Base-by-base conservation (phyloP, 2,797 vertebrate genomes). In the Vultur gryphus region DNA sequence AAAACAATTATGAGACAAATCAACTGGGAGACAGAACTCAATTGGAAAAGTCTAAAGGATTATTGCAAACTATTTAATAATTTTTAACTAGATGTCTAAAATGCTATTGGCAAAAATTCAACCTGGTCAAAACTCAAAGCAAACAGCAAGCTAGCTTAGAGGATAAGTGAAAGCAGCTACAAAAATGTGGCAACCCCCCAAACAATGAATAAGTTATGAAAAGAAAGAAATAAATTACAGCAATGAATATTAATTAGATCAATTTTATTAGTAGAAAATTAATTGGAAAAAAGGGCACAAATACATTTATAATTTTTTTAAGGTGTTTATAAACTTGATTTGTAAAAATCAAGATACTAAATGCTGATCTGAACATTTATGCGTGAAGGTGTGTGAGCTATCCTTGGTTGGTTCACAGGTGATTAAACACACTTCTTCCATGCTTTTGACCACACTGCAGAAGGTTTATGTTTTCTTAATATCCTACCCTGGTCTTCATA, bases 291-390 rank as follows among this genome's bases (percentile, higher is more conserved):
- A 87, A 43, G 5, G 16, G 4, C 1, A 75, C 7, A 81, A 59
- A 69, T 37, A 41, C 0, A 0, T 58, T 82, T 51, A 33, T 39
- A 54, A 58, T 19, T 21, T 12, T 29, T 31, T 16, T 44, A 25
- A 52, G 12, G 16, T 14, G 4, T 25, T 86, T 73, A 59, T 12
- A 89, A 66, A 67, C 12, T 70, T 66, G 3, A 31, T 90, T 72
- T 80, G 33, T 35, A 83, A 92, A 92, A 65, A 29, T 90, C 35
- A 55, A 2, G 18, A n/a, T 78, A 35, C 13, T 52, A 6, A 37
- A 4, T 66, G 33, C 23, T 78, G 24, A 43, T 67, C 29, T 29
- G 28, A 18, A 21, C 13, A 33, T 13, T 28, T 19, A 59, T 28
- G 39, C 49, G 5, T 51, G 26, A 84, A 54, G 1, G 25, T 67